Conservation (phyloP, 2,797 vertebrate genomes). For the Dallia pectoralis region DNA sequence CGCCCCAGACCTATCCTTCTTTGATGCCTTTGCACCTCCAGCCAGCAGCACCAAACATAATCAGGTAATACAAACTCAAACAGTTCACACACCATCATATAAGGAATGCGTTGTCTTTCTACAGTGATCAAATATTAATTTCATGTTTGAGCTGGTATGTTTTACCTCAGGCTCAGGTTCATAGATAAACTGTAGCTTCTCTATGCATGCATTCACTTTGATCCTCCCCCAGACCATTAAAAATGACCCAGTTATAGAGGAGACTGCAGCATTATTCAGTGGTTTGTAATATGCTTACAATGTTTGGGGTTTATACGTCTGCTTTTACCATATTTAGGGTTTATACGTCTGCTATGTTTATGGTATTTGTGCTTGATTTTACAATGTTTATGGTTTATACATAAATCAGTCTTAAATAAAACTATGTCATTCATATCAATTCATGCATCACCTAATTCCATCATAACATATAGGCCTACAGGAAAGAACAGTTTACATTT, state of each 20-base stretch:
- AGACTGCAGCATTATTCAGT: not conserved
- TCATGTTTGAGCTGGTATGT: not conserved
- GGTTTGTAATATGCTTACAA: no score
- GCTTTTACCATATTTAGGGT: no score
- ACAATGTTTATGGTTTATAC: no score
- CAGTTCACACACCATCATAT: not conserved
- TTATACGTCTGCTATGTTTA: no score
- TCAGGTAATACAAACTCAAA: constrained; percentile 61
- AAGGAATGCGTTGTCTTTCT: not conserved
- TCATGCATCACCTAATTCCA: no score
- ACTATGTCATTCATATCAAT: no score
- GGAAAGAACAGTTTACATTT: no score
- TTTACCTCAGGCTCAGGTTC: not conserved
- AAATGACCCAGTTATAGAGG: not conserved
- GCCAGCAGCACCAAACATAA: constrained; percentile 49
- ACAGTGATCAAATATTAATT: not conserved
- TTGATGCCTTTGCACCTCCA: constrained; percentile 67
- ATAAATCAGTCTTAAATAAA: no score
- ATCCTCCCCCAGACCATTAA: not conserved
- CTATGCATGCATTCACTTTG: not conserved
- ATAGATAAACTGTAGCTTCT: not conserved
- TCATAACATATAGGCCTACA: no score
- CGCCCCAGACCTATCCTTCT: constrained; percentile 70
- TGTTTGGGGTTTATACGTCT: no score
- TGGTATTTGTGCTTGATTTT: no score